Conservation (phyloP, 2,888 invertebrate species). For the Dasysyrphus tricinctus region DNA sequence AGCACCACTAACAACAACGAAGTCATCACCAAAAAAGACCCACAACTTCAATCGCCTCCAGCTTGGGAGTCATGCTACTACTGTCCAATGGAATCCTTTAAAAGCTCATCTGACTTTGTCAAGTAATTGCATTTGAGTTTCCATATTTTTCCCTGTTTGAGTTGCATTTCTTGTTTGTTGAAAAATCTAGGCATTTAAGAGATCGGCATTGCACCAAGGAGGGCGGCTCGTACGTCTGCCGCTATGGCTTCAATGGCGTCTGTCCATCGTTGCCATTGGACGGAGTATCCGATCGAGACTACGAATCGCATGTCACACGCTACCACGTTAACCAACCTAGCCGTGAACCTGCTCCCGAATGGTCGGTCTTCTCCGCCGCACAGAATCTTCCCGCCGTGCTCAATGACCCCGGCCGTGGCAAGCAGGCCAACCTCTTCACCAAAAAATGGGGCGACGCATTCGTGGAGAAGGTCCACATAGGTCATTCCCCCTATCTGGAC, state of each 20-base stretch:
- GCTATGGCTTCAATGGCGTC: slow-evolving; percentile 94
- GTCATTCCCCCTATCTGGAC: slow-evolving; percentile 91
- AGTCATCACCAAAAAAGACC: slow-evolving; percentile 42
- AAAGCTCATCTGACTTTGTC: slow-evolving; percentile 86
- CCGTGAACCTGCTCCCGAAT: slow-evolving; percentile 84
- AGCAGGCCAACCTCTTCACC: slow-evolving; percentile 96
- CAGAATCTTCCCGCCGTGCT: slow-evolving; percentile 98
- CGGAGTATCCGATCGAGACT: slow-evolving; percentile 94
- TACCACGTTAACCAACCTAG: slow-evolving; percentile 85
- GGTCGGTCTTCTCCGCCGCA: slow-evolving; percentile 90
- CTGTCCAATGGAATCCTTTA: slow-evolving; percentile 86
- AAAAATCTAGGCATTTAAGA: slow-evolving; percentile 87
- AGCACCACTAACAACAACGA: slow-evolving; percentile 29
- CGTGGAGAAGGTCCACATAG: slow-evolving; percentile 91
- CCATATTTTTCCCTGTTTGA: neutral
- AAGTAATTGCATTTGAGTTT: slow-evolving; percentile 83
- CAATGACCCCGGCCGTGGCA: slow-evolving; percentile 96
- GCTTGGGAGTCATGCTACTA: slow-evolving; percentile 87
- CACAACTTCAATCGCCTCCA: slow-evolving; percentile 56
- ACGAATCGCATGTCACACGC: slow-evolving; percentile 92
- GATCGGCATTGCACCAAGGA: slow-evolving; percentile 92
- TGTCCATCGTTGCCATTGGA: slow-evolving; percentile 94
- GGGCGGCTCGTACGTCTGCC: slow-evolving; percentile 93
- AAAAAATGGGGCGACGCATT: slow-evolving; percentile 99
- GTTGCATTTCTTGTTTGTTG: slow-evolving; percentile 77